Conservation (phyloP, 2,113 vertebrate genomes). For the Monopterus albus region DNA sequence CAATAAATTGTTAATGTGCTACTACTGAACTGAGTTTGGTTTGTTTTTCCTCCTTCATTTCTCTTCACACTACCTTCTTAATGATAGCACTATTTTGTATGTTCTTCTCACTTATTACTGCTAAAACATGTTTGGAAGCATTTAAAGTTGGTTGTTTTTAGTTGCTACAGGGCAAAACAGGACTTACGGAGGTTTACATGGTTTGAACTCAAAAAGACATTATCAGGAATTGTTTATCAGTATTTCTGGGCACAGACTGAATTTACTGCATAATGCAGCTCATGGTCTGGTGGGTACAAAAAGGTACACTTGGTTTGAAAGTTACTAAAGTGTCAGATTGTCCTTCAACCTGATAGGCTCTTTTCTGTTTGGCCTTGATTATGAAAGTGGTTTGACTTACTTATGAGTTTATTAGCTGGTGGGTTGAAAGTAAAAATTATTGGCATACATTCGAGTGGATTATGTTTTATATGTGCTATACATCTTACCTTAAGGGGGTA, state of each 20-base stretch:
- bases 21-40: neutral
- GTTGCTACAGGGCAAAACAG: neutral
- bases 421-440: neutral
- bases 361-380: neutral
- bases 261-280: too few species aligned
- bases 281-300: too few species aligned
- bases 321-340: too few species aligned
- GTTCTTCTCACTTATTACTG: too few species aligned
- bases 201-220: too few species aligned
- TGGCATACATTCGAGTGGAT: too few species aligned
- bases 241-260: too few species aligned
- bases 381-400: neutral
- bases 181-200: neutral
- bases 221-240: too few species aligned
- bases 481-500: too few species aligned
- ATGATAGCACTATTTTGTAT: neutral
- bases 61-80: neutral
- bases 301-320: too few species aligned
- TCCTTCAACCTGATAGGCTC: too few species aligned
- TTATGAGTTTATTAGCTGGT: neutral
- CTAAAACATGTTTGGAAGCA: neutral
- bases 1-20: conserved; percentile 7
- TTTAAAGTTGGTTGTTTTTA: neutral
- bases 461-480: too few species aligned
- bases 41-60: neutral